phyloP scores from a whole-genome alignment of 2,888 invertebrate species.

The Cistogaster globosa region DNA sequence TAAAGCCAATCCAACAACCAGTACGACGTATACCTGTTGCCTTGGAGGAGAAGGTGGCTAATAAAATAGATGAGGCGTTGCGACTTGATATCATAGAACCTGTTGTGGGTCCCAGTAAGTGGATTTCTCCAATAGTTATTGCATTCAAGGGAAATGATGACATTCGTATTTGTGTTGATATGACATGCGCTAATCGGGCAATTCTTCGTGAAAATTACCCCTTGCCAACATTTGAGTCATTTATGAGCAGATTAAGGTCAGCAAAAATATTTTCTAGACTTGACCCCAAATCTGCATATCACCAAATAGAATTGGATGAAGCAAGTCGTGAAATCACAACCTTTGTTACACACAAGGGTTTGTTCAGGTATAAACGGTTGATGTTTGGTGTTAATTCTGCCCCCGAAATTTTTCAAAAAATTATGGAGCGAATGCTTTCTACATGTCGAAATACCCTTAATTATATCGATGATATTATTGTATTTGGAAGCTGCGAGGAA shows the following conservation, averaged over 20 bases:
- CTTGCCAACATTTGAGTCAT: conserved; percentile 75
- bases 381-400: conserved; percentile 79
- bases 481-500: conserved; percentile 72
- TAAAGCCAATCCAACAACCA: too few relatives aligned
- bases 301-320: conserved; percentile 73
- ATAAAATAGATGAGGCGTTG: too few relatives aligned
- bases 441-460: conserved; percentile 74
- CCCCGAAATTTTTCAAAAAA: conserved; percentile 74
- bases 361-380: conserved; percentile 78
- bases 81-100: too few relatives aligned
- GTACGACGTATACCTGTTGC: too few relatives aligned
- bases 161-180: conserved; percentile 52
- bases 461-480: conserved; percentile 73
- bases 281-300: conserved; percentile 76
- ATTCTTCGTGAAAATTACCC: conserved; percentile 20
- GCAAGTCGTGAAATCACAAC: conserved; percentile 63
- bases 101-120: conserved; percentile 57
- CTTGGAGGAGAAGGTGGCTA: too few relatives aligned
- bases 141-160: conserved; percentile 56
- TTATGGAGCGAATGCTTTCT: conserved; percentile 75
- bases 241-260: conserved; percentile 71
- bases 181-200: conserved; percentile 45
- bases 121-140: conserved; percentile 76
- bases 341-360: conserved; percentile 62
- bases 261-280: conserved; percentile 75